phyloP scores from a whole-genome alignment of 1,140 invertebrate species.

The Centruroides sculpturatus region DNA sequence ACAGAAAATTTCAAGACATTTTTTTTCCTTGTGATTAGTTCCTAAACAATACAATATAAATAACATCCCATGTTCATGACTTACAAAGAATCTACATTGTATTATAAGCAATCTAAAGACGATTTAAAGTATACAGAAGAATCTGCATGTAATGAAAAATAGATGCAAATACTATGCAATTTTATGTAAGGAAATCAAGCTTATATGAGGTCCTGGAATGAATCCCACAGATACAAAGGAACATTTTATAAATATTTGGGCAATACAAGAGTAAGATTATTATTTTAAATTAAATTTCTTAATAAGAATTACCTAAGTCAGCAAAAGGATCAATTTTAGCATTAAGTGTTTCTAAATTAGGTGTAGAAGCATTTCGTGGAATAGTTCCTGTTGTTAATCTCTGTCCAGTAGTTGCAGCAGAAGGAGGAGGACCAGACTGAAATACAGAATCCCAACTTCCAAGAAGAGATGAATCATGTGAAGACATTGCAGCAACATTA shows the following conservation, averaged over 20 bases:
- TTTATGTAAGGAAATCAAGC: no score
- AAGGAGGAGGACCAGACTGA: neutral
- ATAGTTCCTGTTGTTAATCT: slow-evolving; percentile 20
- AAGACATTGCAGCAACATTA: slow-evolving; percentile 1
- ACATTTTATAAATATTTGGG: neutral
- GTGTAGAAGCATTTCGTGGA: slow-evolving; percentile 41
- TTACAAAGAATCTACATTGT: no score
- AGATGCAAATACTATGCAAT: no score
- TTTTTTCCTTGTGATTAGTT: no score
- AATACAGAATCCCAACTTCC: slow-evolving; percentile 16
- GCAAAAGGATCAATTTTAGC: slow-evolving; percentile 36
- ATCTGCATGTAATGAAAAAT: no score
- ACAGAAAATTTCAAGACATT: no score
- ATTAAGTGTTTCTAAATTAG: slow-evolving; percentile 36
- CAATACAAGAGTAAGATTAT: neutral
- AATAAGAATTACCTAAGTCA: slow-evolving; percentile 30
- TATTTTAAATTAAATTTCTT: neutral
- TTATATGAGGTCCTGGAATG: no score
- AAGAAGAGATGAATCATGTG: neutral
- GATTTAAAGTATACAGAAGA: no score
- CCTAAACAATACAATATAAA: no score
- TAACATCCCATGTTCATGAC: no score
- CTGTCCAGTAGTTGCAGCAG: neutral
- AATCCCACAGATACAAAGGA: no score
- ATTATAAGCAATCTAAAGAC: no score